Evolutionary conservation across 2,113 vertebrate genomes (phyloP), one percentile per base, ranked within the genome.

Genomic region (Steatornis caripensis): DNA sequence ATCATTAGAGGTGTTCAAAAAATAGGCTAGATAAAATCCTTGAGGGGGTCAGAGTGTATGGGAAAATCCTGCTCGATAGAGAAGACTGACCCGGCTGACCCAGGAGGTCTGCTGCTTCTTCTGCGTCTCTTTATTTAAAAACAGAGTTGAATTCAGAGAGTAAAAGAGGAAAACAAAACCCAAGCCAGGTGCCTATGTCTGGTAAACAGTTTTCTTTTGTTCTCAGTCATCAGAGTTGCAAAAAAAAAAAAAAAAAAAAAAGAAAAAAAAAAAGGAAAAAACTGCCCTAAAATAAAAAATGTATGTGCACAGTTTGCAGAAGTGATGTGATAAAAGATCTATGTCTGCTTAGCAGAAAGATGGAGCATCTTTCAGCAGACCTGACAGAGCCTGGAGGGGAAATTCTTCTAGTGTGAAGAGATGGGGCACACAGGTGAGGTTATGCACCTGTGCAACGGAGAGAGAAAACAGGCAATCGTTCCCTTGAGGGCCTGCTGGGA

Each of bases 1-100:
- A 94, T 97, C 97, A 97, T 97, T 97, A 97, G 97, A 97, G 95
- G 97, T 97, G 97, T 97, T 97, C 77, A 49, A 91, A 97, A 97
- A 93, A 61, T 87, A 94, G 84, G 91, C 89, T 83, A 97, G 96
- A 97, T 97, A 97, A 96, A 97, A 97, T 97, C 97, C 96, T 97
- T 97, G 93, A 97, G 91, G 96, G 70, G 96, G 96, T 97, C 96
- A 97, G 95, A 97, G 97, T 97, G 97, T 97, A 97, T 97, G 97
- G 97, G 97, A 97, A 97, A 97, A 97, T 97, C 93, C 94, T 97
- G 94, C 96, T 95, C 87, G 95, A 97, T 97, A 97, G 97, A 96
- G 96, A 91, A 97, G 87, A 75, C 94, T 96, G 97, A 97, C 97
- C 96, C 0, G 8, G 27, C 84, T 97, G 96, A 97, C 96, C 94